Evolutionary conservation across 1,140 invertebrate genomes (phyloP), one percentile per base, ranked within the genome.

Genomic region (Plectus sambesii): DNA sequence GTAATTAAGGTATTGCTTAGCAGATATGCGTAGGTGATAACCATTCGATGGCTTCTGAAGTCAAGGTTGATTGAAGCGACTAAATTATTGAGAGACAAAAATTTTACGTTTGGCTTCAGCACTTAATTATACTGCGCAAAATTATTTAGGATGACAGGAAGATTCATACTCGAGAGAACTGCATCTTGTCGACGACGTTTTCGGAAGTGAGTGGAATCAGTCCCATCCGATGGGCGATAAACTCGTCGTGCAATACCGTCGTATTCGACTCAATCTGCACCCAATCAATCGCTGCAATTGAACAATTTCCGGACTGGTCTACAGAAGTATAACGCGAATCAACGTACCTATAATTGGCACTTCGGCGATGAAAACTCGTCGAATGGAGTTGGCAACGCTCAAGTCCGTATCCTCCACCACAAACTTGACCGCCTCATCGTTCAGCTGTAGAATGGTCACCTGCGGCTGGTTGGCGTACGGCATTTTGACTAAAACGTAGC

Each of bases 221-320:
- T 22, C 94, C 94, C 65, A 99, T 85, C 49, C 94, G 78, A 65
- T 98, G 92, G 9, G 94, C 87, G 42, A 99, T 77, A 71, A 99
- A 99, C 75, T 99, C 94, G 71, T 99, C 94, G 73, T 90, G 92
- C 0, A 99, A 73, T 39, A 98, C 92, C 17, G 90, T 92, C 0
- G 92, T 94, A 73, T 99, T 99, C 0, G 87, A 83, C 74, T 98
- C 92, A 42, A 99, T 77, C 72, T 98, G 92, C 9, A 99, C 87
- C 93, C 92, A 99, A 75, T 99, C 94, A 55, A 99, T 98, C n/a
- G 93, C 93, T 79, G 87, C 46, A 64, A 68, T 49, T 41, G 37
- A 17, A 42, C 29, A 15, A 60, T 5, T 2, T 52, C 17, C n/a
- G 26, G 22, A 2, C 41, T 40, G 35, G 46, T 40, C 40, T 15